Conservation (phyloP, 2,888 invertebrate genomes). For the Sarcophaga rosellei region DNA sequence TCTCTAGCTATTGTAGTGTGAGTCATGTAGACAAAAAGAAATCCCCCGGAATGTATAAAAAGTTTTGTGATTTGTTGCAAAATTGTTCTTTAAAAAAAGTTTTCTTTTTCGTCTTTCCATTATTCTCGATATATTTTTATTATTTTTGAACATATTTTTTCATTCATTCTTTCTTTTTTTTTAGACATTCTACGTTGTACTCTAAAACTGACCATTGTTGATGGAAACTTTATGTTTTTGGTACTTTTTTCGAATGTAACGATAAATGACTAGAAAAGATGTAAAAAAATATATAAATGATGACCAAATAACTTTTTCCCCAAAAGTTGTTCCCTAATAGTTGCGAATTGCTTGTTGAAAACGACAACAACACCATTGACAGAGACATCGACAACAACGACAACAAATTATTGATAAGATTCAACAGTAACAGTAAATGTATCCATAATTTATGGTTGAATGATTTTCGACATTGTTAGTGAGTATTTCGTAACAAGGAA, state of each 20-base stretch:
- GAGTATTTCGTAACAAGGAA: neutral
- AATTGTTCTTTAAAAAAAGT: neutral
- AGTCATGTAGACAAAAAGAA: too few species aligned
- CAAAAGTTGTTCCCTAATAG: constrained; percentile 48
- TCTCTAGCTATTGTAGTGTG: too few species aligned
- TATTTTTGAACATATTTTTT: neutral
- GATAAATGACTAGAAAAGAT: neutral
- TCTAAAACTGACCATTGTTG: constrained; percentile 44
- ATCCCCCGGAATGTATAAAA: too few species aligned
- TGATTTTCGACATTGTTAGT: constrained; percentile 42
- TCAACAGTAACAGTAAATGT: constrained; percentile 5
- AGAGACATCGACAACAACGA: neutral
- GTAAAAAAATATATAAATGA: constrained; percentile 33
- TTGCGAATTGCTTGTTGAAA: constrained; percentile 42
- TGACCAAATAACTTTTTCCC: constrained; percentile 57
- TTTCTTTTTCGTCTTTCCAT: neutral
- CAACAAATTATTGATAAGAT: constrained; percentile 12
- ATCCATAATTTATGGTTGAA: constrained; percentile 61
- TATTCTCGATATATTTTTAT: neutral
- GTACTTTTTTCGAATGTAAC: constrained; percentile 1
- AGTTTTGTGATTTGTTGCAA: neutral
- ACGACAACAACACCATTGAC: neutral
- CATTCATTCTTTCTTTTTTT: neutral
- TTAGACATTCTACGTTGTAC: neutral
- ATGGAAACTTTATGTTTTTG: constrained; percentile 50